phyloP scores from a whole-genome alignment of 2,888 invertebrate species.

The Diabrotica balteata region DNA sequence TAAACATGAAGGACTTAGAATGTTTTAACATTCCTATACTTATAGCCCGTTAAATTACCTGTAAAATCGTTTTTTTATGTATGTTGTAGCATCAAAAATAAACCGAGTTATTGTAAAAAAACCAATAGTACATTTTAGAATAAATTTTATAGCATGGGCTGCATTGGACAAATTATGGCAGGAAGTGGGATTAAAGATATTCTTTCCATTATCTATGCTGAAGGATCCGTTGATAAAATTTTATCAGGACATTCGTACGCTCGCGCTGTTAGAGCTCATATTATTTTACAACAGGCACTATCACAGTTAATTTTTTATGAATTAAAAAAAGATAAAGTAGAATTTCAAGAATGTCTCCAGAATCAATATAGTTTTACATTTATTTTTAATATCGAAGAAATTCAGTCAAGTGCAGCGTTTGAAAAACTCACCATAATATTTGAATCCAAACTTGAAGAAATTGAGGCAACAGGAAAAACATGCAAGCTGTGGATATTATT shows the following conservation, averaged over 20 bases:
- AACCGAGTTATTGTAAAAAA: too few relatives aligned
- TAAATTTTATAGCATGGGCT: too few relatives aligned
- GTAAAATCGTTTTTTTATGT: too few relatives aligned
- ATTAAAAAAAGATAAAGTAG: too few relatives aligned
- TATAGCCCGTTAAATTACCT: too few relatives aligned
- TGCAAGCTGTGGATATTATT: conserved; percentile 3
- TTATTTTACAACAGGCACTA: too few relatives aligned
- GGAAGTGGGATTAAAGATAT: not conserved
- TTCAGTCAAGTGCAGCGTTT: not conserved
- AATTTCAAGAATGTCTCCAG: too few relatives aligned
- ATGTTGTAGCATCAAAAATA: too few relatives aligned
- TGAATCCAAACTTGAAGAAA: not conserved
- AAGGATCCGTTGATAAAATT: not conserved
- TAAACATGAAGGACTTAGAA: too few relatives aligned
- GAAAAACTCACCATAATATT: not conserved
- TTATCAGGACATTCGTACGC: not conserved
- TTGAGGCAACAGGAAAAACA: not conserved
- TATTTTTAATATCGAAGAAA: not conserved
- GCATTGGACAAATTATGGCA: not conserved
- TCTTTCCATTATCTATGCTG: not conserved
- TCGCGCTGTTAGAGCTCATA: not conserved
- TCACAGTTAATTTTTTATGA: too few relatives aligned
- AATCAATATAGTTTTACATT: not conserved
- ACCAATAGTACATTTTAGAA: too few relatives aligned
- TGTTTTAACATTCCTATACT: too few relatives aligned